A percentile compares a stretch with the other conserved stretches of the same genome.
Evolutionary conservation across 2,888 invertebrate species (phyloP).

Genomic region (Iphiclides podalirius): DNA sequence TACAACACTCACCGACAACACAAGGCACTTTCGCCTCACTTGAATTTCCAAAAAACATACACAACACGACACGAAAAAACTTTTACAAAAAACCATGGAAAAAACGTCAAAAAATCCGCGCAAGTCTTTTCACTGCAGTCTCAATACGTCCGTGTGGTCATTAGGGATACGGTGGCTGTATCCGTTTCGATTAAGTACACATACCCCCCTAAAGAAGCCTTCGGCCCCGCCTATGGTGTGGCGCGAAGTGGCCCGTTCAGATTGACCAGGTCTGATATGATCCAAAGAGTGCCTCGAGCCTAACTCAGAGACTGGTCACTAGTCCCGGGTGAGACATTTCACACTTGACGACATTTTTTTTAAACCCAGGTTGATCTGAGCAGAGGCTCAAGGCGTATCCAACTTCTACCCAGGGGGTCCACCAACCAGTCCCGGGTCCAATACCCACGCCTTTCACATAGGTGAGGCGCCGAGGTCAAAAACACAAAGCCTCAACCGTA

Average conservation of each 20-base stretch:
- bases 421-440: no score
- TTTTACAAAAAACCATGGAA: conserved; percentile 61
- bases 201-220: conserved; percentile 20
- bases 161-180: conserved; percentile 65
- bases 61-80: conserved; percentile 63
- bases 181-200: conserved; percentile 37
- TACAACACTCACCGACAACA: conserved; percentile 49
- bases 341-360: no score
- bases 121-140: conserved; percentile 77
- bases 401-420: no score
- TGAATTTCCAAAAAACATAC: conserved; percentile 51
- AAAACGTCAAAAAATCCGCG: conserved; percentile 74
- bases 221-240: not conserved
- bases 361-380: no score
- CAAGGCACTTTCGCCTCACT: conserved; percentile 72
- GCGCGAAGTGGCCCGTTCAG: no score
- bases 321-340: no score
- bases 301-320: no score
- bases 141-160: conserved; percentile 70
- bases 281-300: no score
- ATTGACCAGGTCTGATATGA: no score
- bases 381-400: no score
- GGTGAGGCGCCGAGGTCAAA: not conserved
- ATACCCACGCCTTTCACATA: not conserved
- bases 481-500: not conserved